Conservation (phyloP, 2,797 vertebrate species). For the Alectoris magna region DNA sequence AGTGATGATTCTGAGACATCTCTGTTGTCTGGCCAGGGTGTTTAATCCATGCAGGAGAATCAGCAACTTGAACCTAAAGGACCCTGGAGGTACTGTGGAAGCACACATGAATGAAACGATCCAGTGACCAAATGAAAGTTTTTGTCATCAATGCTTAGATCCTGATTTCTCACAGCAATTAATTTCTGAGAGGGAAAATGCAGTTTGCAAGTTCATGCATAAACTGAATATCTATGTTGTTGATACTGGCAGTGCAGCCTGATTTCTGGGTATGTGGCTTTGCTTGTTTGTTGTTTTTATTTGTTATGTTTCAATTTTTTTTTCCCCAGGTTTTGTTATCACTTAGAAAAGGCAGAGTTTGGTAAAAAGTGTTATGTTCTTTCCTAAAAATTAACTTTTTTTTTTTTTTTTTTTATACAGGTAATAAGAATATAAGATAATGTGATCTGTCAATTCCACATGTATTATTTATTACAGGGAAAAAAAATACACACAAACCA, state of each 20-base stretch:
- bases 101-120: neutral
- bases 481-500: neutral
- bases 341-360: neutral
- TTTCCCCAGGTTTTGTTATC: neutral
- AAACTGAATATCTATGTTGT: neutral
- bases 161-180: conserved; percentile 1
- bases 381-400: neutral
- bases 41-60: neutral
- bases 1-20: neutral
- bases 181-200: conserved; percentile 2
- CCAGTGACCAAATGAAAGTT: neutral
- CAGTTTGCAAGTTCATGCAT: neutral
- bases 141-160: neutral
- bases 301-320: neutral
- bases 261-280: neutral
- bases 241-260: neutral
- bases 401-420: neutral
- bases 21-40: neutral
- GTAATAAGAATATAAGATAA: neutral
- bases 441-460: neutral
- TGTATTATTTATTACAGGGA: neutral
- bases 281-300: neutral
- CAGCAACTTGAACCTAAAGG: fast-evolving
- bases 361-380: neutral
- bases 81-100: neutral